Evolutionary conservation across 2,113 vertebrate genomes (phyloP).

Genomic region (Ailuropoda melanoleuca): DNA sequence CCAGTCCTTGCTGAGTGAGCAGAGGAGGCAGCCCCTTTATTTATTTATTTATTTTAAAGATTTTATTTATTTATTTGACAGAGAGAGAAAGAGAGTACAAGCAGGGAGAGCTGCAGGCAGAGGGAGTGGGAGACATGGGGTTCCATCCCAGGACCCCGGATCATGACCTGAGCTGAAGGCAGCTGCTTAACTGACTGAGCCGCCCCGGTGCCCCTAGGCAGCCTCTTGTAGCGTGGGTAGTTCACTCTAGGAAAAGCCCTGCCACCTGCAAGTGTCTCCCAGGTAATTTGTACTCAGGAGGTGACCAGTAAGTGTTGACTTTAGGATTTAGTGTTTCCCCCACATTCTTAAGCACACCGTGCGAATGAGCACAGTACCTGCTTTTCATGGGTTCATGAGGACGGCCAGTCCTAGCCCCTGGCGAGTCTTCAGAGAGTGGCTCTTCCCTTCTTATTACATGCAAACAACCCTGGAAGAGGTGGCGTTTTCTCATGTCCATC

Average conservation of each 20-base stretch:
- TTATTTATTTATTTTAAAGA: too few species aligned
- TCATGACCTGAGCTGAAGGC: neutral
- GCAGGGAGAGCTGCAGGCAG: too few species aligned
- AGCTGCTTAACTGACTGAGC: neutral
- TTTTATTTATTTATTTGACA: too few species aligned
- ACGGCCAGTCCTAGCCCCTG: neutral
- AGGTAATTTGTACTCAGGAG: neutral
- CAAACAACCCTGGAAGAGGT: neutral
- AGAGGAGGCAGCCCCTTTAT: neutral
- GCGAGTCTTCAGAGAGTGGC: neutral
- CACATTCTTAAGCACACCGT: neutral
- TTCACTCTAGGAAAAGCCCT: neutral
- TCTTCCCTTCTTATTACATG: neutral
- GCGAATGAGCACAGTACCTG: neutral
- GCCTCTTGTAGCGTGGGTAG: neutral
- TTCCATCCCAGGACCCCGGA: neutral
- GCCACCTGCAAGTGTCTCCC: neutral
- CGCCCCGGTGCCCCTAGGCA: neutral
- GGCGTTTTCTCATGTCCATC: neutral
- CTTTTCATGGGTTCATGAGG: neutral
- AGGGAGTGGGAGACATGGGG: neutral
- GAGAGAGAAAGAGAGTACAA: too few species aligned
- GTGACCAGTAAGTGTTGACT: neutral
- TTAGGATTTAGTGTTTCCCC: neutral
- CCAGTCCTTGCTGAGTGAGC: neutral